These are phyloP conservation scores for Numenius arquata DNA, from an alignment of 2,113 vertebrate species.

Conservation along the genomic window DNA sequence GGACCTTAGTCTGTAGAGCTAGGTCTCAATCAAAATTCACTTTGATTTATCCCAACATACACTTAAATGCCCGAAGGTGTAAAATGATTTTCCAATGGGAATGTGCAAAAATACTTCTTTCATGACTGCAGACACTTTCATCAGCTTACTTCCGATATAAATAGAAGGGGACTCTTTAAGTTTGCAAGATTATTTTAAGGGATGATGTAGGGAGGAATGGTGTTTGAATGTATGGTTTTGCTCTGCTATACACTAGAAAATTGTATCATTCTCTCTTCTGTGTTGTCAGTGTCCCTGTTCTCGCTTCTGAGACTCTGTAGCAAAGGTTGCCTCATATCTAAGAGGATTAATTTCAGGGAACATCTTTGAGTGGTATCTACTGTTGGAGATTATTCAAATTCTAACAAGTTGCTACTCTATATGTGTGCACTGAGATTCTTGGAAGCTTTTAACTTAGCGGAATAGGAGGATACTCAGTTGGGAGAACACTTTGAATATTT, in stretches of 20 bases:
- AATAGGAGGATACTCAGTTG: not conserved
- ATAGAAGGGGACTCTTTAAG: not conserved
- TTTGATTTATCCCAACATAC: not conserved
- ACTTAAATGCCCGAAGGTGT: not conserved
- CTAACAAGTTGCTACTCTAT: not conserved
- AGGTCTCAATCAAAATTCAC: not conserved
- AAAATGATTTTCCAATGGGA: not conserved
- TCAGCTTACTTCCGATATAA: not conserved
- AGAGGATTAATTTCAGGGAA: not conserved
- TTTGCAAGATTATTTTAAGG: not conserved
- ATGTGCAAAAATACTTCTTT: not conserved
- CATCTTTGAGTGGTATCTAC: not conserved
- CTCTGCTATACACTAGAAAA: not conserved
- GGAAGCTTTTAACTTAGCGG: not conserved
- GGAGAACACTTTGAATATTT: not conserved
- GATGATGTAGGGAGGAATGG: not conserved
- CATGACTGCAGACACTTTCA: not conserved
- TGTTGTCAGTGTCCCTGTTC: not conserved
- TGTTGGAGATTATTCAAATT: not conserved
- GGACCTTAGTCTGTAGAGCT: not conserved
- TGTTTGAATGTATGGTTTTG: not conserved
- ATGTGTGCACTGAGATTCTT: fast-evolving
- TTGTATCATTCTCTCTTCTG: not conserved
- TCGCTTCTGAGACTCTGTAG: not conserved
- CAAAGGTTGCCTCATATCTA: not conserved